phyloP scores from a whole-genome alignment of 2,797 vertebrate genomes.

The Knipowitschia caucasica region DNA sequence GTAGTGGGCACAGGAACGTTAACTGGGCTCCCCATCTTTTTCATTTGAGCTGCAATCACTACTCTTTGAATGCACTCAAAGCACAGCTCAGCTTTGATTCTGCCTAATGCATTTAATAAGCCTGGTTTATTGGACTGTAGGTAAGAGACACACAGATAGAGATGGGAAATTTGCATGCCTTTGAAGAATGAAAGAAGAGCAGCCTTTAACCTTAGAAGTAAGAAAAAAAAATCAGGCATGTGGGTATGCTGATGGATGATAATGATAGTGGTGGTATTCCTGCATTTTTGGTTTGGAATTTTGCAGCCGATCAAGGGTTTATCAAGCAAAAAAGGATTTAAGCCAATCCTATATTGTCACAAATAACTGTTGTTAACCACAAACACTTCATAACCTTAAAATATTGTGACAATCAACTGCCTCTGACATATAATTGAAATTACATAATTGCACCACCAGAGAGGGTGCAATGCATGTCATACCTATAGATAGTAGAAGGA shows the following conservation, averaged over 20 bases:
- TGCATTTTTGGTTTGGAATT: constrained; percentile 34
- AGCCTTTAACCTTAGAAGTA: constrained; percentile 58
- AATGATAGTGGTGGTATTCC: constrained; percentile 46
- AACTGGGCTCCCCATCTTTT: constrained; percentile 66
- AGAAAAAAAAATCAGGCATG: constrained; percentile 45
- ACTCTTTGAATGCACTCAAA: constrained; percentile 59
- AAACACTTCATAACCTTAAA: no score
- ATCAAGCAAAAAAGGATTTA: constrained; percentile 6
- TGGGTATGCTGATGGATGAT: constrained; percentile 53
- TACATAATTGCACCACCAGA: no score
- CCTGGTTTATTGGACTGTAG: constrained; percentile 58
- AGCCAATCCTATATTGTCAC: no score
- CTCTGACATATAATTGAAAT: no score
- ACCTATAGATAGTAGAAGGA: no score
- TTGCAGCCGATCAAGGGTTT: constrained; percentile 29
- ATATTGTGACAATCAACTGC: no score
- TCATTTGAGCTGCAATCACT: constrained; percentile 51
- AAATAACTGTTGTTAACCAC: no score
- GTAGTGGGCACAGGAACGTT: constrained; percentile 74
- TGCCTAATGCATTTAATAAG: constrained; percentile 75
- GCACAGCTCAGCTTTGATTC: constrained; percentile 70
- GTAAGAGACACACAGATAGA: constrained; percentile 43
- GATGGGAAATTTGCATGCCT: constrained; percentile 66
- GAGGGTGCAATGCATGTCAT: no score
- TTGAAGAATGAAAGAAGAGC: constrained; percentile 68